Base-by-base conservation (phyloP, 2,113 vertebrate genomes). In the Danionella cerebrum region DNA sequence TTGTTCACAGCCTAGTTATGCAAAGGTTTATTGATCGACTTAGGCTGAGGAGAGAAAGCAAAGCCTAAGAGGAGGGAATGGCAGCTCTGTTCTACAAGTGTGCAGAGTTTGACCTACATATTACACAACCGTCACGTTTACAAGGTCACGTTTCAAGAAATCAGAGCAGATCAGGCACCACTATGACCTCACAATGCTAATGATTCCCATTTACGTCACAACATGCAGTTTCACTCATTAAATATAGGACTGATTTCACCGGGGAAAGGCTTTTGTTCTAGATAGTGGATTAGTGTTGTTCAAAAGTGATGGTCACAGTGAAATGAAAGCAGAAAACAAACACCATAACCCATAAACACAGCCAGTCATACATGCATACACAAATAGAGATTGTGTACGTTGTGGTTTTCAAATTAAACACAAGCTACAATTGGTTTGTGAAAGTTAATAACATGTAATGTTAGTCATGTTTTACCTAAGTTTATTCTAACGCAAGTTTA, bases 91-190 rank as follows among this genome's bases (percentile, higher is more conserved):
- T 57, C 71, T 58, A 44, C 44, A 45, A 63, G 59, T 57, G 52
- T 42, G 22, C 50, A 2, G 54, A 45, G 72, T 74, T 68, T 79
- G 78, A 79, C 75, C 75, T 69, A 77, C 36, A 77, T 79, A 65
- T 75, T 79, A 73, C 59, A 77, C 68, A 77, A 79, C 72, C 18
- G 25, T 47, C 70, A 72, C 51, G 9, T 54, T n/a, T 27, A 52
- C 67, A 64, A 21, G 21, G 47, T 39, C 27, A 31, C 16, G 42
- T 45, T 59, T 21, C 29, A 22, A 35, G 59, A 31, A 59, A 48
- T 13, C 39, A 55, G n/a, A 41, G 10, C 36, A 65, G 16, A 42
- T 64, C 25, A 44, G 44, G 57, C 47, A 13, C 13, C 33, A 24
- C 19, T 25, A 22, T 50, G 50, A 12, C 14, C 5, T 12, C 48